Percentiles rank a stretch among this genome's conserved stretches.
Evolutionary conservation across 2,797 vertebrate genomes (phyloP).

Genomic region (Pagetopsis macropterus): DNA sequence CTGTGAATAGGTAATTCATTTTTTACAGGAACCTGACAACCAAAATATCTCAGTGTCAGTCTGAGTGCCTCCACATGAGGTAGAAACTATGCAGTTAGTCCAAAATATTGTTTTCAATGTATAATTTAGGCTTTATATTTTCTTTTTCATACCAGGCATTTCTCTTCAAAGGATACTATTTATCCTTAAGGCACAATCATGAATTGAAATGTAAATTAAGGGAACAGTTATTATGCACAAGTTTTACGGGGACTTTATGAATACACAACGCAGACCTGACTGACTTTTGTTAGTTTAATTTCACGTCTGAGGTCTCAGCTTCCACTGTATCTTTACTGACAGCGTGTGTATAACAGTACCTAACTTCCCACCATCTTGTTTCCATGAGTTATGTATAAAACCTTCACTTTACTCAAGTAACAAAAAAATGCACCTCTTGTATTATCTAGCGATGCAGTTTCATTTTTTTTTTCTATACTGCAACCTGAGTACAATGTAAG

Average conservation of each 20-base stretch:
- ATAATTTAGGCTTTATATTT: not conserved
- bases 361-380: too few relatives aligned
- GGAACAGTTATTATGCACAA: conserved; percentile 7
- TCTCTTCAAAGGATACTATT: conserved; percentile 10
- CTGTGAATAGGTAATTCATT: not conserved
- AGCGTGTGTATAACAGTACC: not conserved
- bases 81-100: not conserved
- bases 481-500: not conserved
- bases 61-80: not conserved
- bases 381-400: not conserved
- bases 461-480: not conserved
- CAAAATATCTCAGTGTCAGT: not conserved
- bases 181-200: conserved; percentile 9
- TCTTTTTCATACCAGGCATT: conserved; percentile 13
- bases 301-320: not conserved
- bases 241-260: not conserved
- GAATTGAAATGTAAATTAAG: conserved; percentile 3
- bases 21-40: not conserved
- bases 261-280: not conserved
- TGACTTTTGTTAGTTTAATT: not conserved
- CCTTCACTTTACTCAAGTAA: not conserved
- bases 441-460: not conserved
- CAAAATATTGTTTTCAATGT: conserved; percentile 4
- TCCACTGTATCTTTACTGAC: not conserved
- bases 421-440: too few relatives aligned